These are phyloP conservation scores for Orchesellides sinensis DNA, from an alignment of 2,888 invertebrate genomes.

Conservation along the genomic window DNA sequence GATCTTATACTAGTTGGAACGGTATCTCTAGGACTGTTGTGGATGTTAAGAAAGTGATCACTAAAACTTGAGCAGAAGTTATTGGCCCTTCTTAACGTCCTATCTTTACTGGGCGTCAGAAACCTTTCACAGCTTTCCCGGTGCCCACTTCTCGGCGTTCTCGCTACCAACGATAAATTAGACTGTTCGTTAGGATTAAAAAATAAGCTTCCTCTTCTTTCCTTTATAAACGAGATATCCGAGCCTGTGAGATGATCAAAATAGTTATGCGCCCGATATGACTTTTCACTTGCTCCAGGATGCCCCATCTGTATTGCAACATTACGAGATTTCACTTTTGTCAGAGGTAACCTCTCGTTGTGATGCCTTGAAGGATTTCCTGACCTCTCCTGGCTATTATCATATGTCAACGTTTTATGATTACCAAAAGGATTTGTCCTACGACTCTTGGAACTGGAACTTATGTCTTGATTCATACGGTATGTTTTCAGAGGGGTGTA, in stretches of 20 bases:
- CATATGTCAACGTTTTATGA: too few species aligned
- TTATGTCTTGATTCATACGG: conserved; percentile 9
- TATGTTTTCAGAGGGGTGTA: conserved; percentile 61
- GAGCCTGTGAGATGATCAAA: background rate
- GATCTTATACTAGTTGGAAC: background rate
- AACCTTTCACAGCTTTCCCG: conserved; percentile 15
- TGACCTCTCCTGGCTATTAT: background rate
- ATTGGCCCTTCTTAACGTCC: conserved; percentile 16
- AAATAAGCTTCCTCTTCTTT: conserved; percentile 6
- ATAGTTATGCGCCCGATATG: background rate
- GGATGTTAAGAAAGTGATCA: conserved; percentile 22
- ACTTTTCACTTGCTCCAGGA: conserved; percentile 46
- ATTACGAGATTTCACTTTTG: conserved; percentile 56
- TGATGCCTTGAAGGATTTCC: conserved; percentile 11
- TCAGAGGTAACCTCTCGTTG: conserved; percentile 30
- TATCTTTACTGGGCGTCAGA: conserved; percentile 11
- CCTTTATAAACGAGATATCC: conserved; percentile 14
- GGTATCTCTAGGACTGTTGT: conserved; percentile 5
- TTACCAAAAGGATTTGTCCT: too few species aligned
- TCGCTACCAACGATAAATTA: background rate
- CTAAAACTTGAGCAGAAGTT: conserved; percentile 29
- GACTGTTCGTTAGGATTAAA: background rate
- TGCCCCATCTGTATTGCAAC: conserved; percentile 68
- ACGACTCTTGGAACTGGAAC: background rate
- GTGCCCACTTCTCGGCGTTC: conserved; percentile 8